These are phyloP conservation scores for Heliconius nattereri DNA, from an alignment of 1,140 invertebrate species.

Conservation along the genomic window DNA sequence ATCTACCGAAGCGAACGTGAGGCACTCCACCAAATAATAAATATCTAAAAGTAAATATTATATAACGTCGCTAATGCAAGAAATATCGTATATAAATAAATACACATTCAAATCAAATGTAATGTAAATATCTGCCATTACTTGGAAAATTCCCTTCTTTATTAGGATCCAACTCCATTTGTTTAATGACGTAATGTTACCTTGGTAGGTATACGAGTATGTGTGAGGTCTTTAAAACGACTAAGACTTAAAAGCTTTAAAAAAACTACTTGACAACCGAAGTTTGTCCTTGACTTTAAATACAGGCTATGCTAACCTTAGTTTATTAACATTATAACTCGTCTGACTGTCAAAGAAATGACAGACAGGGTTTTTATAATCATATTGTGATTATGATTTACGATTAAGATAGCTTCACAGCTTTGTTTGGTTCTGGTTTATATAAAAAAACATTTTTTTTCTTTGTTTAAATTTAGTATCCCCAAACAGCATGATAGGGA, in stretches of 20 bases:
- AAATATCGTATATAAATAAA: neutral
- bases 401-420: no score
- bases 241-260: neutral
- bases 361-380: neutral
- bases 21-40: neutral
- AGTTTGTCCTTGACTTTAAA: conserved; percentile 8
- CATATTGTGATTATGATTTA: neutral
- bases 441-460: no score
- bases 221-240: neutral
- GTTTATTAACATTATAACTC: neutral
- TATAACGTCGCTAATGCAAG: neutral
- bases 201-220: neutral
- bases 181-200: neutral
- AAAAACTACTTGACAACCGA: conserved; percentile 7
- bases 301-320: neutral
- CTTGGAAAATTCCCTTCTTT: neutral
- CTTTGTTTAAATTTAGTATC: no score
- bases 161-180: neutral
- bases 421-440: no score
- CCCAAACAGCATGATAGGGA: no score
- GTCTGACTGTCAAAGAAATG: neutral
- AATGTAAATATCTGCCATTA: neutral
- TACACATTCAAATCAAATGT: neutral
- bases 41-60: neutral
- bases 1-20: no score